Percentiles rank a stretch among this genome's conserved stretches.
These are phyloP conservation scores for Yponomeuta cagnagella DNA, from an alignment of 2,888 invertebrate species.

Conservation along the genomic window DNA sequence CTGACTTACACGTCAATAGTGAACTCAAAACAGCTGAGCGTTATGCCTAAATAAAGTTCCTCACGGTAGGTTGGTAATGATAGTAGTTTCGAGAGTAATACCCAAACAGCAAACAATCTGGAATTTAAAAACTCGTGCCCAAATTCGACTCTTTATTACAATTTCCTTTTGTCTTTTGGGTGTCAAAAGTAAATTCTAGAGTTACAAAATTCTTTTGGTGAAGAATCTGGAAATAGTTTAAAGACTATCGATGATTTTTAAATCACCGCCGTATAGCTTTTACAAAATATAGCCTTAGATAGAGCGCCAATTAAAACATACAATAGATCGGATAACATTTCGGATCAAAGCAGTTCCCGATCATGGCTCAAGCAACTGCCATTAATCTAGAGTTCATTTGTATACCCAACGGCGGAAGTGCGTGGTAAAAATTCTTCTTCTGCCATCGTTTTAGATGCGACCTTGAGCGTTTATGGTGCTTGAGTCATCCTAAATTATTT, in stretches of 20 bases:
- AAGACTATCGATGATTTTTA: not conserved
- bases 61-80: too few species aligned
- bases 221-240: too few species aligned
- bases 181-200: too few species aligned
- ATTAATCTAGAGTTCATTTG: slow-evolving; percentile 7
- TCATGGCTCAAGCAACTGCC: not conserved
- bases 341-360: not conserved
- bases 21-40: not conserved
- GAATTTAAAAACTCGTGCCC: too few species aligned
- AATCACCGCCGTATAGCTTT: not conserved
- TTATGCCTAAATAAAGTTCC: not conserved
- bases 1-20: not conserved
- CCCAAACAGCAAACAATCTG: too few species aligned
- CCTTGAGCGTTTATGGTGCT: slow-evolving; percentile 37
- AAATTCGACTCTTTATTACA: too few species aligned
- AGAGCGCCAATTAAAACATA: slow-evolving; percentile 4
- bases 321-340: slow-evolving; percentile 5
- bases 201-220: too few species aligned
- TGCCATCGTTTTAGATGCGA: slow-evolving; percentile 15
- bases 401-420: slow-evolving; percentile 5
- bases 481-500: slow-evolving; percentile 32
- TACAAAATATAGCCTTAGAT: slow-evolving; percentile 4
- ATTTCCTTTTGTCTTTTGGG: too few species aligned
- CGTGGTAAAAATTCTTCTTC: slow-evolving; percentile 2
- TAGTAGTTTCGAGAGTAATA: too few species aligned